Conservation (phyloP, 2,888 invertebrate species). For the Troides aeacus region DNA sequence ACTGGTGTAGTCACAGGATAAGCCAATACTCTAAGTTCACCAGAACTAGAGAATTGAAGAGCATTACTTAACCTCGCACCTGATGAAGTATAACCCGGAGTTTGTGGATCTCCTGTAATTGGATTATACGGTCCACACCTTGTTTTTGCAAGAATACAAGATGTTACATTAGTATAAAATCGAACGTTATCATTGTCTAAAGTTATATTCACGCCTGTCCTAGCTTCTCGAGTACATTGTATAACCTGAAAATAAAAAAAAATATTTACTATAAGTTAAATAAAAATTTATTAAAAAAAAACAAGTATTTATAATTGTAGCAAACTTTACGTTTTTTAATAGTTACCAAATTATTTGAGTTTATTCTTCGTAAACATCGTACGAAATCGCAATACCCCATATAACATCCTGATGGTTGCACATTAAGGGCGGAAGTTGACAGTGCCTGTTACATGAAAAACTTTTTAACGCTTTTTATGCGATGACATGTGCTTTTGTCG, state of each 20-base stretch:
- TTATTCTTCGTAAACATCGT: conserved; percentile 78
- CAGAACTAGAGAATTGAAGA: conserved; percentile 76
- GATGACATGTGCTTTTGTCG: no score
- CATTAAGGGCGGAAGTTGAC: conserved; percentile 69
- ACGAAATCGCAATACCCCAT: conserved; percentile 82
- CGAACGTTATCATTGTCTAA: conserved; percentile 74
- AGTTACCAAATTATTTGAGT: conserved; percentile 78
- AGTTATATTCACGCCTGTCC: conserved; percentile 71
- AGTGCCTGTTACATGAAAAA: conserved; percentile 47
- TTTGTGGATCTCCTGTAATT: conserved; percentile 82
- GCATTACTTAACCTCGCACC: conserved; percentile 73
- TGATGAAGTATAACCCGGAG: conserved; percentile 66
- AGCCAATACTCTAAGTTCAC: conserved; percentile 77
- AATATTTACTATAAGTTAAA: not conserved
- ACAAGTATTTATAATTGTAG: not conserved
- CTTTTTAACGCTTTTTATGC: no score
- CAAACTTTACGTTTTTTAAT: not conserved
- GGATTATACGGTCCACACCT: conserved; percentile 83
- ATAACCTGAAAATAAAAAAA: conserved; percentile 62
- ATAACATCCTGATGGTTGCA: conserved; percentile 74
- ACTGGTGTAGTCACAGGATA: conserved; percentile 75
- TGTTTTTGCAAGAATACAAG: conserved; percentile 82
- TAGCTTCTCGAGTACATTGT: conserved; percentile 76
- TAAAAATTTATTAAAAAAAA: no score
- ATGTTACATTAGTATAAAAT: conserved; percentile 82